A percentile compares a stretch with the other conserved stretches of the same genome.
Evolutionary conservation across 1,140 invertebrate genomes (phyloP).

Genomic region (Sarcophaga bullata): DNA sequence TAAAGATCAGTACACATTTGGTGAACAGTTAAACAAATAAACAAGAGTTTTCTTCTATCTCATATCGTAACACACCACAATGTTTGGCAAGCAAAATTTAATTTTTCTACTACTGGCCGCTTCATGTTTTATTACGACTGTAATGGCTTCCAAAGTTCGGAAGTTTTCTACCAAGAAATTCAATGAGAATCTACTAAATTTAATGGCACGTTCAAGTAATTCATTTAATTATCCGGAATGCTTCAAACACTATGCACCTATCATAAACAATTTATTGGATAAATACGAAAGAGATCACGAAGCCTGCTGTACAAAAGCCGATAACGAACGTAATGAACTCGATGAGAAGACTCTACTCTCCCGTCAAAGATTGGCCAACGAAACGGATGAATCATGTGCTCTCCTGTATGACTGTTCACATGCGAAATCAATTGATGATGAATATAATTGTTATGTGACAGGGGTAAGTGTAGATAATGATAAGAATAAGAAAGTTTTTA

Average conservation of each 20-base stretch:
- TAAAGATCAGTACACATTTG: no score
- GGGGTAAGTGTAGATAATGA: not conserved
- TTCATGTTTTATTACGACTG: no score
- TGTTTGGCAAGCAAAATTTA: no score
- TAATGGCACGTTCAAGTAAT: not conserved
- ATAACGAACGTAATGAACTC: not conserved
- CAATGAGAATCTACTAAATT: not conserved
- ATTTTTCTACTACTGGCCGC: no score
- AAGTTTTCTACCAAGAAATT: no score
- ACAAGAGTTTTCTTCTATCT: no score
- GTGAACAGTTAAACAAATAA: no score
- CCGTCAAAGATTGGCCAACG: not conserved
- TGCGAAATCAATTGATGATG: not conserved
- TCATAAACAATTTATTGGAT: no score
- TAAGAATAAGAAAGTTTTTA: no score
- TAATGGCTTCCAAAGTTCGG: no score
- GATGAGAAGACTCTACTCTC: not conserved
- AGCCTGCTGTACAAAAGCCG: not conserved
- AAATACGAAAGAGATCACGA: not conserved
- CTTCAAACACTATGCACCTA: not conserved
- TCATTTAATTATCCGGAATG: not conserved
- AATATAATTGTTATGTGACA: not conserved
- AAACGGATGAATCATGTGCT: not conserved
- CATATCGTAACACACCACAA: no score
- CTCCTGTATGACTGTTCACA: not conserved